Evolutionary conservation across 2,888 invertebrate species (phyloP).

Genomic region (Leptinotarsa peninsularis): DNA sequence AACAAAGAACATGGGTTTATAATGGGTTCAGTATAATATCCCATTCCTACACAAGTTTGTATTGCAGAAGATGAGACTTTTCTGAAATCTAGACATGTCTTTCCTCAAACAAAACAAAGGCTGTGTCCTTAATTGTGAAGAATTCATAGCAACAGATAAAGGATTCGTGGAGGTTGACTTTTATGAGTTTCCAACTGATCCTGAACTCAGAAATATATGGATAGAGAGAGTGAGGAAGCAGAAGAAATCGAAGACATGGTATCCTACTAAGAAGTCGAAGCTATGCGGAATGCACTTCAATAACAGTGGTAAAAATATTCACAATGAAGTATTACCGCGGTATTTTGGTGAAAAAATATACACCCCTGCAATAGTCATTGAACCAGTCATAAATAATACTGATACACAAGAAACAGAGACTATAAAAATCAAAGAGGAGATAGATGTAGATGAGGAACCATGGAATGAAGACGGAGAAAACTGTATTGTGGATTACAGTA

Average conservation of each 20-base stretch:
- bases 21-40: neutral
- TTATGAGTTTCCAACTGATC: conserved; percentile 21
- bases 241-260: conserved; percentile 14
- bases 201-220: conserved; percentile 10
- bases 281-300: conserved; percentile 20
- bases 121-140: conserved; percentile 15
- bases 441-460: conserved; percentile 23
- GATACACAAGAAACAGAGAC: neutral
- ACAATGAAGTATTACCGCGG: conserved; percentile 8
- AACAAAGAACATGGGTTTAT: neutral
- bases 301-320: conserved; percentile 9
- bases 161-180: conserved; percentile 20
- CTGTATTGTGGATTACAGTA: conserved; percentile 14
- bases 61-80: neutral
- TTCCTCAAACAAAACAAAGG: neutral
- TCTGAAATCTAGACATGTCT: conserved; percentile 1
- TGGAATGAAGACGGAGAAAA: neutral
- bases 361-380: neutral
- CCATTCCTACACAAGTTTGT: neutral
- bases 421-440: conserved; percentile 21
- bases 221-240: conserved; percentile 22
- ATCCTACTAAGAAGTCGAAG: conserved; percentile 1
- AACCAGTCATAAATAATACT: neutral
- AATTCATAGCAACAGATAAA: conserved; percentile 12
- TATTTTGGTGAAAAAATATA: conserved; percentile 20